These are phyloP conservation scores for Aphis gossypii DNA, from an alignment of 1,140 invertebrate species.

Conservation along the genomic window DNA sequence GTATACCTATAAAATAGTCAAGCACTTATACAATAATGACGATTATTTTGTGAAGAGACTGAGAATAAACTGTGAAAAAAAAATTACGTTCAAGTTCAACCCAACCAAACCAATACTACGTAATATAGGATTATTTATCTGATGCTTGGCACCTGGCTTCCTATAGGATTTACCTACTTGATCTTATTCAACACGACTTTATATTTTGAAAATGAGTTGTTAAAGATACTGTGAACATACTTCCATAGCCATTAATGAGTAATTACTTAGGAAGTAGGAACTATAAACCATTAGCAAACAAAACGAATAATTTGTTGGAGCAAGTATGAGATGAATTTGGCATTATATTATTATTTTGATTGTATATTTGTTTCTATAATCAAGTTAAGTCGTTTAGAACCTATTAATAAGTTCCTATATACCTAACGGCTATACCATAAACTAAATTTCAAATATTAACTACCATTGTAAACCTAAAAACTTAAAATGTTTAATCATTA, in stretches of 20 bases:
- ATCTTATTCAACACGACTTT: neutral
- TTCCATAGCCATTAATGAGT: neutral
- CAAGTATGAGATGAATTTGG: neutral
- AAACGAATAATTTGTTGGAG: neutral
- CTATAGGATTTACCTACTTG: too few relatives aligned
- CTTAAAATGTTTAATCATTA: neutral
- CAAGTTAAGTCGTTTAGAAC: neutral
- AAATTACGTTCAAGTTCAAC: neutral
- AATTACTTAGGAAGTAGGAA: neutral
- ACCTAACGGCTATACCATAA: neutral
- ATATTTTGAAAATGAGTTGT: neutral
- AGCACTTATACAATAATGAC: neutral
- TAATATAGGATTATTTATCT: neutral
- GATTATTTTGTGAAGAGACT: neutral
- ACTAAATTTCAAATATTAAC: neutral
- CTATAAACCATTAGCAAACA: neutral
- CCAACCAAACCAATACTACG: neutral
- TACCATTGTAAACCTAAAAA: neutral
- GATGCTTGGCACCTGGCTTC: neutral
- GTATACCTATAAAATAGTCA: neutral
- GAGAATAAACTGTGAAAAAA: neutral
- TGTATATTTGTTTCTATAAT: neutral
- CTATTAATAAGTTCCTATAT: neutral
- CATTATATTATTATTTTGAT: neutral
- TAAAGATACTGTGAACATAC: neutral